These are phyloP conservation scores for Agriopis aurantiaria DNA, from an alignment of 2,888 invertebrate species.

Conservation along the genomic window DNA sequence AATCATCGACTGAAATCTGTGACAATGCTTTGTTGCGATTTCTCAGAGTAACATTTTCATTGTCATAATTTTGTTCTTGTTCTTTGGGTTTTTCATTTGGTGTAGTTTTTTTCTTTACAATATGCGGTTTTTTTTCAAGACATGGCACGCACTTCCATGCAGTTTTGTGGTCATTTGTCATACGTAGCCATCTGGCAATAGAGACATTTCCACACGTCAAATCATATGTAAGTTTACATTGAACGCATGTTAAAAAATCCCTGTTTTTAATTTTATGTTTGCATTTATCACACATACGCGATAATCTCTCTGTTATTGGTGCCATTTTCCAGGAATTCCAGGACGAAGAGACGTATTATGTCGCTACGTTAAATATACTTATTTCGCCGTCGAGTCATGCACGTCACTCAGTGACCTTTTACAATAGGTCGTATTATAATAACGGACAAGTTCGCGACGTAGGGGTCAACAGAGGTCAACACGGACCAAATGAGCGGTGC, in stretches of 20 bases:
- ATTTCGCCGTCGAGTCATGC: too few relatives aligned
- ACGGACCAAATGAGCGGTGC: too few relatives aligned
- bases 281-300: background rate
- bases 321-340: background rate
- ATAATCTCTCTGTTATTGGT: background rate
- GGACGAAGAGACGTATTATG: too few relatives aligned
- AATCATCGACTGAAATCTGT: background rate
- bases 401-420: too few relatives aligned
- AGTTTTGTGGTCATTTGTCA: slow-evolving; percentile 4
- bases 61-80: background rate
- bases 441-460: too few relatives aligned
- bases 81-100: background rate
- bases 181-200: background rate
- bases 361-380: too few relatives aligned
- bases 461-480: too few relatives aligned
- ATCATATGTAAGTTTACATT: background rate
- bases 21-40: background rate
- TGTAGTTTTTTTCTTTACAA: background rate
- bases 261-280: background rate
- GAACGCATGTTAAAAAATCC: background rate
- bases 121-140: background rate
- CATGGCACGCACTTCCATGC: background rate
- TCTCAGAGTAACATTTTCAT: background rate
- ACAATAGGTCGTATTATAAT: too few relatives aligned
- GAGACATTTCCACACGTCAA: slow-evolving; percentile 3